A percentile compares a stretch with the other conserved stretches of the same genome.
Evolutionary conservation across 2,113 vertebrate species (phyloP).

Genomic region (Mystacornis crossleyi): DNA sequence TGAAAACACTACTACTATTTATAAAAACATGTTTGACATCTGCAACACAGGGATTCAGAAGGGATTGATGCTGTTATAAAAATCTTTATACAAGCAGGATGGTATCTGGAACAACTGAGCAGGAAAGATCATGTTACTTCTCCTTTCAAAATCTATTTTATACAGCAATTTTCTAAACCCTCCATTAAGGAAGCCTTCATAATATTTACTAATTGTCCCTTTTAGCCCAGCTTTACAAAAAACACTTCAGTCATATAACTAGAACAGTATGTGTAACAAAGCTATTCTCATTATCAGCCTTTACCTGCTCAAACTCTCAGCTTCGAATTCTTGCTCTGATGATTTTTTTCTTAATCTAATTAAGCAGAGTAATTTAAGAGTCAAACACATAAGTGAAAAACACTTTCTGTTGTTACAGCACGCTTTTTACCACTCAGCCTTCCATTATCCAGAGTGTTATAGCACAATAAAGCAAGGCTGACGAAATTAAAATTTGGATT

Average conservation of each 20-base stretch:
- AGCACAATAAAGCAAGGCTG: background rate
- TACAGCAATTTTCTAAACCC: background rate
- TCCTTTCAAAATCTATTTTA: constrained; percentile 1
- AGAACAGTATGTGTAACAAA: background rate
- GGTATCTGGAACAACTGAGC: background rate
- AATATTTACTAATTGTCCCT: constrained; percentile 44
- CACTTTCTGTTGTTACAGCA: background rate
- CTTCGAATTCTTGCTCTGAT: background rate
- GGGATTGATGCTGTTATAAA: background rate
- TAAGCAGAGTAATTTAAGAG: constrained; percentile 25
- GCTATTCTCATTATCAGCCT: background rate
- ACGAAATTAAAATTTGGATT: background rate
- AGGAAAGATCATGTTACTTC: constrained; percentile 2
- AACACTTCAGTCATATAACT: background rate
- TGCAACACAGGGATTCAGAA: background rate
- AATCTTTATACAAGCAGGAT: background rate
- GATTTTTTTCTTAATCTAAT: background rate
- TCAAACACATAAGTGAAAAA: background rate
- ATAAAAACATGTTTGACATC: background rate
- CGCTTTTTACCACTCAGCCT: background rate
- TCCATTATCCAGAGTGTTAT: background rate
- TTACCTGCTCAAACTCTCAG: background rate
- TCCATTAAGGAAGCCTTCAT: constrained; percentile 4
- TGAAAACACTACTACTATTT: background rate
- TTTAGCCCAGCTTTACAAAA: constrained; percentile 28